These are phyloP conservation scores for Carollia perspicillata DNA, from an alignment of 2,113 vertebrate genomes.

Conservation along the genomic window DNA sequence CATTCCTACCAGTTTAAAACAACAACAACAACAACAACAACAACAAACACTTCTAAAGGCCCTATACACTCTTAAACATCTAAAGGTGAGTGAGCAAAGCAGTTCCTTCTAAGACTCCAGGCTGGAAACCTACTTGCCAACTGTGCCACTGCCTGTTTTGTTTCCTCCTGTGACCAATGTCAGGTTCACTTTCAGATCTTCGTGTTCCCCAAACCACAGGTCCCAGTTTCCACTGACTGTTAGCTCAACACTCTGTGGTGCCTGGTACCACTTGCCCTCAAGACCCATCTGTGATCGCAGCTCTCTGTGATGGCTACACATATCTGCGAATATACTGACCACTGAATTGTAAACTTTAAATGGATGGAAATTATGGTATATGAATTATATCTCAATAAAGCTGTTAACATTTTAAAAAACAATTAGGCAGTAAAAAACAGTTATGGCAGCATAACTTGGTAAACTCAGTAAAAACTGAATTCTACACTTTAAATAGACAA, in stretches of 20 bases:
- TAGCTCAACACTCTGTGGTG: background rate
- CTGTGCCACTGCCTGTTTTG: background rate
- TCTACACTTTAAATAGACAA: background rate
- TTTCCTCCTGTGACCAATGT: background rate
- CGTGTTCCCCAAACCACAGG: background rate
- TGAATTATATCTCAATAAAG: background rate
- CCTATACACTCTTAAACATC: background rate
- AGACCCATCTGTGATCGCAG: background rate
- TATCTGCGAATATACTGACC: background rate
- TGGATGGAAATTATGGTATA: background rate
- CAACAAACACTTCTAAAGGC: background rate
- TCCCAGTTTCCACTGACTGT: background rate
- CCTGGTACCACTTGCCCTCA: background rate
- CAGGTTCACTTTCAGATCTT: background rate
- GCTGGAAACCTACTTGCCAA: background rate
- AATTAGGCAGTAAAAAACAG: too few species aligned
- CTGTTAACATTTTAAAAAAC: background rate
- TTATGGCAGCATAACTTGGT: background rate
- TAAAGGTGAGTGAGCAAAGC: background rate
- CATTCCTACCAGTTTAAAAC: background rate
- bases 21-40: background rate
- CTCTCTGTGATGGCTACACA: background rate
- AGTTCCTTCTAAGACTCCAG: background rate
- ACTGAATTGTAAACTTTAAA: background rate
- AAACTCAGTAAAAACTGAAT: background rate